Evolutionary conservation across 1,140 invertebrate genomes (phyloP), one percentile per base, ranked within the genome.

Genomic region (Nymphalis io): DNA sequence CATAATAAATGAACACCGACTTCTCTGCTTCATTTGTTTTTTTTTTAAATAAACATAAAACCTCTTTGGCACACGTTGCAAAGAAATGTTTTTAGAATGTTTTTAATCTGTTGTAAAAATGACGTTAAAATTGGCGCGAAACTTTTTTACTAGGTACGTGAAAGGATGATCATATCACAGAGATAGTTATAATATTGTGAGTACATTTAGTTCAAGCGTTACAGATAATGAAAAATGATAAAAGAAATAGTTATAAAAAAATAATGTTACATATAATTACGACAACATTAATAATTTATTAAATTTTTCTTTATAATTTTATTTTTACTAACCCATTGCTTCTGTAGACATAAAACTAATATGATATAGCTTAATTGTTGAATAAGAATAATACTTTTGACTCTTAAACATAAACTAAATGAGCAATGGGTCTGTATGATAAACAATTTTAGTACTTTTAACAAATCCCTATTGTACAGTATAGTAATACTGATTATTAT

Each of bases 111-210:
- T 44, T 27, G 21, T 39, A 73, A 61, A 66, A 42, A 15, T 39
- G 66, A 68, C 48, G 33, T 53, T 61, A 57, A 59, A 73, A 67
- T 68, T 71, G 60, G 53, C 73, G 69, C 68, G 64, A 80, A 82
- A 79, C 74, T 75, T 65, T 75, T 68, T 74, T 40, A 68, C 27
- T 39, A 33, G 58, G 23, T 48, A 62, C 40, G 78, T 78, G 80
- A 82, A 77, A 73, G 71, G 78, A 80, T 79, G 74, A 79, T 74
- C 70, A 73, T 84, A 85, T 85, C 83, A 83, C 83, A 85, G 83
- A 85, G 77, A 79, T 73, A 83, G 83, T 83, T 75, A 64, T 70
- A 70, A 63, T 65, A 70, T 68, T 68, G 68, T 74, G 72, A 70
- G 42, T 67, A 67, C 57, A 60, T 67, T 67, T 38, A 67, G 42